These are phyloP conservation scores for Aricia artaxerxes DNA, from an alignment of 2,888 invertebrate genomes.

Conservation along the genomic window DNA sequence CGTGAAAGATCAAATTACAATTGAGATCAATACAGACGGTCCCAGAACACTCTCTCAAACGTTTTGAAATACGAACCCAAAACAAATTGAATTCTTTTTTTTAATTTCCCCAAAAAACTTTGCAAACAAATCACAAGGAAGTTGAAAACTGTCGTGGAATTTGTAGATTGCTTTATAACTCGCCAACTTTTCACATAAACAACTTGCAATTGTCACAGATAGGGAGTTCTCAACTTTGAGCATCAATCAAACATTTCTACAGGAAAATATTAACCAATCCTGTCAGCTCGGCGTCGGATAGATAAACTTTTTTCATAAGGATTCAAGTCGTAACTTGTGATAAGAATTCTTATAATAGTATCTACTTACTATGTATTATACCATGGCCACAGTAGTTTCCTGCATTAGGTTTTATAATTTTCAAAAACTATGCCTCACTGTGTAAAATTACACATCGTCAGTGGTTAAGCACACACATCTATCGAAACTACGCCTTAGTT, in stretches of 20 bases:
- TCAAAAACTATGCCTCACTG: background rate
- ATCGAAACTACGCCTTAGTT: background rate
- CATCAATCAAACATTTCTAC: background rate
- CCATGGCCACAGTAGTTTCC: background rate
- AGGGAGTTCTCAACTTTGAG: conserved; percentile 15
- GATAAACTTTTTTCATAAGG: background rate
- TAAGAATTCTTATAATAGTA: background rate
- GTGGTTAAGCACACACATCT: background rate
- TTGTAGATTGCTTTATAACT: conserved; percentile 35
- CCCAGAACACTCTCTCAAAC: background rate
- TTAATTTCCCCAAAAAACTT: conserved; percentile 46
- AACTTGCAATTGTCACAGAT: conserved; percentile 37
- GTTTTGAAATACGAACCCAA: background rate
- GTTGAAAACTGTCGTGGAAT: conserved; percentile 2
- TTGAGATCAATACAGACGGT: background rate
- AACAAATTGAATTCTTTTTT: conserved; percentile 12
- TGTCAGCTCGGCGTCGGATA: background rate
- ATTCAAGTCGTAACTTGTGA: background rate
- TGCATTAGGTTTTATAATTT: background rate
- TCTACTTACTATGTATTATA: background rate
- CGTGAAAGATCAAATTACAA: background rate
- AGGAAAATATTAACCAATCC: background rate
- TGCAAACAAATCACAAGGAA: conserved; percentile 54
- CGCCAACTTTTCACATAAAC: conserved; percentile 46
- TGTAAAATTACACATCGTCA: background rate